Conservation (phyloP, 2,888 invertebrate genomes). For the Syrphus vitripennis region DNA sequence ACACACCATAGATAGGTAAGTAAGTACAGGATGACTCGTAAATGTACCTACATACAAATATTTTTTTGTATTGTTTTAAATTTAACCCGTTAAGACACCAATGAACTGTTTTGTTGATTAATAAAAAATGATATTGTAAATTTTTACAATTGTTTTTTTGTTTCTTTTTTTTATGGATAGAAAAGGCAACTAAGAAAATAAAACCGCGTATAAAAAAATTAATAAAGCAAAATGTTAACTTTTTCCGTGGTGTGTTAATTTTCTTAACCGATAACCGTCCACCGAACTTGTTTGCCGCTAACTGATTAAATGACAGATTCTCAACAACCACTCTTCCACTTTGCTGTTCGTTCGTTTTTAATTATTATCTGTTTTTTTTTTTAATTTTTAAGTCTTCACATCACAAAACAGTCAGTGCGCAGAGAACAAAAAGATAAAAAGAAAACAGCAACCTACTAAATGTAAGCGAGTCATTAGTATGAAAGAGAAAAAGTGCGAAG, state of each 20-base stretch:
- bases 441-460: not conserved
- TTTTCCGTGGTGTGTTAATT: slow-evolving; percentile 10
- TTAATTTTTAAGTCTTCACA: not conserved
- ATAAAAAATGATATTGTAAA: slow-evolving; percentile 34
- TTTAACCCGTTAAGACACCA: slow-evolving; percentile 7
- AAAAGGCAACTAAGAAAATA: not conserved
- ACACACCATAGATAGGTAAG: not conserved
- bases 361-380: slow-evolving; percentile 23
- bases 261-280: slow-evolving; percentile 72
- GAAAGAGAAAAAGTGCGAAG: slow-evolving; percentile 16
- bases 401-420: slow-evolving; percentile 8
- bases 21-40: not conserved
- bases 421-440: not conserved
- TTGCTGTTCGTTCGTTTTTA: slow-evolving; percentile 54
- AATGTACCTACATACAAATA: not conserved
- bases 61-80: not conserved
- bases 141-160: slow-evolving; percentile 45
- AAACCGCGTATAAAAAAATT: slow-evolving; percentile 30
- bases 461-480: not conserved
- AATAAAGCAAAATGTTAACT: not conserved
- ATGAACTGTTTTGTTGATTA: slow-evolving; percentile 26
- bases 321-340: slow-evolving; percentile 67
- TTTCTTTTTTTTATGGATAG: slow-evolving; percentile 9
- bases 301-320: slow-evolving; percentile 63
- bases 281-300: slow-evolving; percentile 72